phyloP scores from a whole-genome alignment of 1,140 invertebrate species.

The Cotesia vestalis region DNA sequence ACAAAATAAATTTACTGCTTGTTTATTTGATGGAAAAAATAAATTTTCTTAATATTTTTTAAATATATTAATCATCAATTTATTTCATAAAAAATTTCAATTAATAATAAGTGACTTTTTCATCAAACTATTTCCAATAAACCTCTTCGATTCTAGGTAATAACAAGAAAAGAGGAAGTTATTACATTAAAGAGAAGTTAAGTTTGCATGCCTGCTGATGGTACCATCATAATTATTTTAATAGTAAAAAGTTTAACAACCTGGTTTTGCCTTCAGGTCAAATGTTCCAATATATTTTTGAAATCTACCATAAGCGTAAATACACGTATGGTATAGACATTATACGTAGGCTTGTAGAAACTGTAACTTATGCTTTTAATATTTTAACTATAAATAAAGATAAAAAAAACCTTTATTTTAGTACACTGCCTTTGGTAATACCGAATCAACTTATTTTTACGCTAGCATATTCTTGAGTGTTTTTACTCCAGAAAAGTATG shows the following conservation, averaged over 20 bases:
- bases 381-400: no score
- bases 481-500: no score
- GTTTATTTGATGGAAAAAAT: no score
- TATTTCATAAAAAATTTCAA: no score
- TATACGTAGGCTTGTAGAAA: background rate
- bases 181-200: constrained; percentile 9
- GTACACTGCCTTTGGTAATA: background rate
- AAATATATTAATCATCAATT: no score
- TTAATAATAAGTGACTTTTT: background rate
- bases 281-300: constrained; percentile 23
- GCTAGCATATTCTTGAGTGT: no score
- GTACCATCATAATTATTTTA: constrained; percentile 45
- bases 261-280: constrained; percentile 37
- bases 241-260: constrained; percentile 34
- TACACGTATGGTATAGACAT: constrained; percentile 44
- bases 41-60: no score
- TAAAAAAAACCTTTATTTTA: no score
- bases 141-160: constrained; percentile 21
- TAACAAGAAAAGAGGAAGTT: background rate
- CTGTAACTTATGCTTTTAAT: no score
- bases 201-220: constrained; percentile 16
- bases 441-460: no score
- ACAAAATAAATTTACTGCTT: no score
- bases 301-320: constrained; percentile 43
- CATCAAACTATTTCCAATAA: constrained; percentile 6